Percentiles rank a stretch among this genome's conserved stretches.
Conservation (phyloP, 2,797 vertebrate genomes). For the Spinibarbus caldwelli region DNA sequence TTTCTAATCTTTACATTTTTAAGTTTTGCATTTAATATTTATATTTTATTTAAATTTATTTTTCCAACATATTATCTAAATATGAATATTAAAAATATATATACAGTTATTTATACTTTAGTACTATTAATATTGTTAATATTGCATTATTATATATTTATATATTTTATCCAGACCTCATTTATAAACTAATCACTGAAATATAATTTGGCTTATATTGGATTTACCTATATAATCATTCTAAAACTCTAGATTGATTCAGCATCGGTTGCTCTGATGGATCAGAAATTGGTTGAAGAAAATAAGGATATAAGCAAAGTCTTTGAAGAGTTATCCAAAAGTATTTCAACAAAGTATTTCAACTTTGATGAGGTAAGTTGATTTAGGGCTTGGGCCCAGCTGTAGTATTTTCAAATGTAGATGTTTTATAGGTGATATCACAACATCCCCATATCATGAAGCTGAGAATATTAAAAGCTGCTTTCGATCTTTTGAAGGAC, state of each 20-base stretch:
- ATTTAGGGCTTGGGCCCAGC: neutral
- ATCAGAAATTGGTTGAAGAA: constrained; percentile 61
- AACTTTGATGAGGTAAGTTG: constrained; percentile 69
- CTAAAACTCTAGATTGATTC: constrained; percentile 63
- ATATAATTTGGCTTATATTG: neutral
- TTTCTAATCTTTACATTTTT: too few species aligned
- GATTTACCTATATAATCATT: neutral
- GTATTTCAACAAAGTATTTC: constrained; percentile 67
- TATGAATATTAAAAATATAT: too few species aligned
- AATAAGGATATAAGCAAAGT: constrained; percentile 67
- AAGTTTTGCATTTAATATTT: too few species aligned
- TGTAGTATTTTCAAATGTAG: neutral
- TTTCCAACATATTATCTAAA: too few species aligned
- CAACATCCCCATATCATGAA: neutral
- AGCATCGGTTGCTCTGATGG: constrained; percentile 64
- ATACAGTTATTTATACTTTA: too few species aligned
- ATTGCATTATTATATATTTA: too few species aligned
- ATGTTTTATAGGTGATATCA: neutral
- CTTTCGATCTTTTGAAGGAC: constrained; percentile 48
- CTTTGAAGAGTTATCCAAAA: constrained; percentile 71
- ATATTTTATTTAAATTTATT: too few species aligned
- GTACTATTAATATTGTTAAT: too few species aligned
- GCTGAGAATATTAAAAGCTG: neutral
- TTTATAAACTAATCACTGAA: neutral
- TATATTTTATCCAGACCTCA: neutral